Evolutionary conservation across 2,888 invertebrate species (phyloP), one percentile per base, ranked within the genome.

Genomic region (Drosophila seclusa): DNA sequence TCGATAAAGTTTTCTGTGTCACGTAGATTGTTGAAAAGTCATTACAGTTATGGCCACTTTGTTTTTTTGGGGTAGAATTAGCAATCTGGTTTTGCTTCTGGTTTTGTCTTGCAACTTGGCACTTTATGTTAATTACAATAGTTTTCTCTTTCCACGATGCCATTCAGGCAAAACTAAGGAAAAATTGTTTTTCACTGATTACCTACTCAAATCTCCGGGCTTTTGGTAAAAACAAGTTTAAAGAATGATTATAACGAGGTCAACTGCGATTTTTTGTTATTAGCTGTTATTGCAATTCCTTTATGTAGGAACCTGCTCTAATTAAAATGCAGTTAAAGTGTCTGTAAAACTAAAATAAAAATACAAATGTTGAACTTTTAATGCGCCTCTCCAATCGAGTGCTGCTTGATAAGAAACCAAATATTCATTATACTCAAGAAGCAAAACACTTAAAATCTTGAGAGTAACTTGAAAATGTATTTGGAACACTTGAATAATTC

Each of bases 1-100:
- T 54, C 71, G 76, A 82, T 82, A 73, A 80, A 82, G 75, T 79
- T 80, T 80, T 82, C 54, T 42, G 38, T 76, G 82, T 72, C 82
- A 82, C 76, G 73, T 82, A 79, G 69, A 70, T 73, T 77, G 81
- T 77, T 61, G 36, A 64, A 81, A 80, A 80, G 66, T 81, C 58
- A 77, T 81, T 81, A 68, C 38, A 52, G 36, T 64, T 74, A 77
- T 60, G 8, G 45, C 45, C 13, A 45, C 13, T 24, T 18, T 21
- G 16, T 0, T 24, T 50, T 54, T 62, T 48, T 24, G 24, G 38
- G 16, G 13, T 10, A 24, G 34, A 31, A 18, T 36, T 59, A 36
- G 42, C 21, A 62, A 53, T 40, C 59, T 62, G 36, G 38, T 48
- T 24, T 24, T 48, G 42, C 45, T 10, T 31, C 40, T 50, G 36